Evolutionary conservation across 2,113 vertebrate species (phyloP), one percentile per base, ranked within the genome.

Genomic region (Furnarius figulus): DNA sequence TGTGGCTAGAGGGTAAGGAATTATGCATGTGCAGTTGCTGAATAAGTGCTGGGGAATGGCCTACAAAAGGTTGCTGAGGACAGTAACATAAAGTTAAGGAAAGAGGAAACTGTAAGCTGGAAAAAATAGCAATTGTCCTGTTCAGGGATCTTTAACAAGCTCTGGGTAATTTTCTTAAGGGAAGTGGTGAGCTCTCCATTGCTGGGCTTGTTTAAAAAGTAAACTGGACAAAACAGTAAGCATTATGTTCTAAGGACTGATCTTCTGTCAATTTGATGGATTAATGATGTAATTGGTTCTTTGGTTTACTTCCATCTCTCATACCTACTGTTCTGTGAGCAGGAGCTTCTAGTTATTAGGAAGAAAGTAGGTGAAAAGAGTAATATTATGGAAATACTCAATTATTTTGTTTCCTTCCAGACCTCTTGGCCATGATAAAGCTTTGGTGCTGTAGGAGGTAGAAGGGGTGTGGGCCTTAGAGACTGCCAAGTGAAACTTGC

Each of bases 251-350:
- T 14, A 80, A 84, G 74, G 92, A 47, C 65, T 90, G 77, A 82
- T 80, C 37, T 87, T 87, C 71, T 77, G 55, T 79, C 89, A 83
- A 6, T 27, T 59, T 79, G 67, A 77, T 90, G 75, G 52, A 86
- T 96, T 90, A 90, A 88, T 59, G 72, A 83, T 39, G 79, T 93
- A 93, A 88, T 20, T 88, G 78, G 39, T 93, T 55, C 66, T 84
- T 87, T 84, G 82, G 65, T 95, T 91, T 78, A 30, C 39, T 96
- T 93, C 80, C 50, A 67, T 74, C n/a, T 92, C 39, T 83, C 24
- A 44, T 80, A 42, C 55, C 50, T 71, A 85, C 59, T 87, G 58
- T 85, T 94, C 47, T 0, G 10, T 63, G 63, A 94, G 72, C 50
- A 85, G 78, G n/a, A 39, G 67, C 19, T 90, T 80, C 31, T 82